Percentiles rank a stretch among this genome's conserved stretches.
phyloP scores from a whole-genome alignment of 1,140 invertebrate genomes.

The Frieseomelitta varia region DNA sequence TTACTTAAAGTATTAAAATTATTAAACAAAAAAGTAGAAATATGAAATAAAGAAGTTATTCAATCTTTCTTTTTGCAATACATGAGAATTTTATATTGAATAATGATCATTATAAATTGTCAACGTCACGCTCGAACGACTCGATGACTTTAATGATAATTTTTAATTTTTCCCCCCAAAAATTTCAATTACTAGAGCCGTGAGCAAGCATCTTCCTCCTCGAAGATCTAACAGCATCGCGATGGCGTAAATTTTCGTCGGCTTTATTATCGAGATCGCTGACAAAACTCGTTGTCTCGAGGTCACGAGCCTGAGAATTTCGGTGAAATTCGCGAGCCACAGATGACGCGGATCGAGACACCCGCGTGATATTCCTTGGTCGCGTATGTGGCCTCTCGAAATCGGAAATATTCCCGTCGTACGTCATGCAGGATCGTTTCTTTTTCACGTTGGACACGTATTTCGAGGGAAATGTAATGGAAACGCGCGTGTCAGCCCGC shows the following conservation, averaged over 20 bases:
- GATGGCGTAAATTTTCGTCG: constrained; percentile 23
- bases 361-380: background rate
- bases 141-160: no score
- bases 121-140: no score
- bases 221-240: background rate
- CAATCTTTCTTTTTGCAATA: no score
- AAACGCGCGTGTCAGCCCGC: background rate
- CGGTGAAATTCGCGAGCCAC: constrained; percentile 13
- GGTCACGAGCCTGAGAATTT: background rate
- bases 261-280: background rate
- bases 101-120: no score
- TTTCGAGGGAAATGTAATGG: background rate
- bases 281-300: background rate
- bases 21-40: no score
- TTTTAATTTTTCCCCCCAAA: no score
- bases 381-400: background rate
- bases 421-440: background rate
- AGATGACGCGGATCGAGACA: constrained; percentile 19
- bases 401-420: constrained; percentile 20
- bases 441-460: background rate
- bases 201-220: no score
- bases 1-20: no score
- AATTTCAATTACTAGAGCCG: no score
- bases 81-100: no score
- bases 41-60: no score